phyloP scores from a whole-genome alignment of 2,797 vertebrate species.

The Catostomus latipinnis region DNA sequence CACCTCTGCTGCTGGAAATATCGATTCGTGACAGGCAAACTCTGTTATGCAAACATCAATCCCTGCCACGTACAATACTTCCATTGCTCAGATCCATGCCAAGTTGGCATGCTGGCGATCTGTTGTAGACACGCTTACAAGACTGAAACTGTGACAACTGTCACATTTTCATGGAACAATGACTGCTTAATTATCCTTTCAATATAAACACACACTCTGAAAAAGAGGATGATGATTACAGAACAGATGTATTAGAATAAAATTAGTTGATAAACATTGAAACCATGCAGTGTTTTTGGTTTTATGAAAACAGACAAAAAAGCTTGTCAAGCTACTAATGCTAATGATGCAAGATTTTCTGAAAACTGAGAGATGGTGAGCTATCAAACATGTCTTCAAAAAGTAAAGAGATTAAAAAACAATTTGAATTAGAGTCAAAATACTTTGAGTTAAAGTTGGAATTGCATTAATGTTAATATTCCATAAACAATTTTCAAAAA shows the following conservation, averaged over 20 bases:
- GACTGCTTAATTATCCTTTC: conserved; percentile 78
- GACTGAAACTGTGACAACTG: conserved; percentile 66
- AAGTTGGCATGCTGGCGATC: conserved; percentile 63
- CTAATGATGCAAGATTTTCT: conserved; percentile 32
- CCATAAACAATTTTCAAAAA: background rate
- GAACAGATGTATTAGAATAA: conserved; percentile 7
- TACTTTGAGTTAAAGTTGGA: too few relatives aligned
- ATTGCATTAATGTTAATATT: background rate
- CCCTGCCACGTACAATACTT: conserved; percentile 59
- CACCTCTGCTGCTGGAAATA: conserved; percentile 73
- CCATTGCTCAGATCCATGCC: conserved; percentile 64
- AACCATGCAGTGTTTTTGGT: conserved; percentile 12
- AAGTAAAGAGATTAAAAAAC: conserved; percentile 1
- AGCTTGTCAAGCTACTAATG: conserved; percentile 27
- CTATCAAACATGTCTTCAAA: conserved; percentile 29
- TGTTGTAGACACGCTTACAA: conserved; percentile 40
- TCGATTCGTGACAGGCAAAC: conserved; percentile 62
- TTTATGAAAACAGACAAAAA: conserved; percentile 28
- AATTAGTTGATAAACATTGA: conserved; percentile 47
- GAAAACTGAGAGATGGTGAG: conserved; percentile 34
- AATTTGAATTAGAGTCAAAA: background rate
- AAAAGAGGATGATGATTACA: conserved; percentile 40
- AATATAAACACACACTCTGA: conserved; percentile 66
- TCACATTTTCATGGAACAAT: conserved; percentile 72
- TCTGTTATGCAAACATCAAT: conserved; percentile 62